Evolutionary conservation across 2,113 vertebrate species (phyloP), one percentile per base, ranked within the genome.

Genomic region (Orthonyx spaldingii): DNA sequence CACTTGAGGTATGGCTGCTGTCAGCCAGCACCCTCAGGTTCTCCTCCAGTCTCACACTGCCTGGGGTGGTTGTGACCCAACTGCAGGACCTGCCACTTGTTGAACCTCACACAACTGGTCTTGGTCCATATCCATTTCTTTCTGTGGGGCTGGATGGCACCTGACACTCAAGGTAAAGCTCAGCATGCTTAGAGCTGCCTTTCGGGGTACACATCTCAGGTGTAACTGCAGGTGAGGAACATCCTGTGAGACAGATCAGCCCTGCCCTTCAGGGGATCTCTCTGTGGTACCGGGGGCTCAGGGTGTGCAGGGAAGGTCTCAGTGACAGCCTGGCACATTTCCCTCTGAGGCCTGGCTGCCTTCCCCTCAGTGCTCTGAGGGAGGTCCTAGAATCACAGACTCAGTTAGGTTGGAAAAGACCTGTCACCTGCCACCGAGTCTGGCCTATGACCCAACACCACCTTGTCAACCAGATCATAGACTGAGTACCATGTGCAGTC

Each of bases 291-390:
- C 2, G 42, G 4, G 27, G 21, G 46, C 9, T 21, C 5, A 2
- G 12, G 21, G 27, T 3, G 49, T 2, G 1, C 64, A 7, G 15
- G 15, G 30, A 18, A 1, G 2, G n/a, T 14, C 21, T 18, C 56
- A 66, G 22, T 27, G 30, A 71, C 10, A 41, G 39, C 16, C 4
- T 11, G 11, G 19, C 55, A 64, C 52, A 32, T 42, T 27, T 10
- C 53, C 7, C 53, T 56, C 83, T 27, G 37, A 52, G 14, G 46
- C 53, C 44, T 33, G 4, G 11, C 44, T 44, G 50, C 64, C 20
- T 15, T 66, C 35, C 3, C 53, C 35, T 23, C 57, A n/a, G 37
- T 4, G n/a, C 11, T 53, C 39, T 16, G 46, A 41, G 53, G n/a
- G 46, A 66, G 9, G 60, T 22, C 28, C 30, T 13, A 53, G 22